A percentile compares a stretch with the other conserved stretches of the same genome.
These are phyloP conservation scores for Aquatica leii DNA, from an alignment of 2,888 invertebrate species.

Conservation along the genomic window DNA sequence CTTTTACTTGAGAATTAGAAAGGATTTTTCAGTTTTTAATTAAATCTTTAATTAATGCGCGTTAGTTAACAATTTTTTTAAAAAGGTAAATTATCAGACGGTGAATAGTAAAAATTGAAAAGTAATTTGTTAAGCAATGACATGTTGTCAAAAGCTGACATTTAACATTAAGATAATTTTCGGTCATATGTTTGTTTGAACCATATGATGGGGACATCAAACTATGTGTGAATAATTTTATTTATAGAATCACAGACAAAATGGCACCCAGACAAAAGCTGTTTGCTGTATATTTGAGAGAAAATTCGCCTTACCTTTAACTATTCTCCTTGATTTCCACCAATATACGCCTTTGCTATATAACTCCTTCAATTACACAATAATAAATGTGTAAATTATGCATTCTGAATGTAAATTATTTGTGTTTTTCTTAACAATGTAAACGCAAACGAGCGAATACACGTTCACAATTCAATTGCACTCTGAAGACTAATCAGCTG, in stretches of 20 bases:
- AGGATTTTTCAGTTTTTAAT: conserved; percentile 11
- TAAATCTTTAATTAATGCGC: not conserved
- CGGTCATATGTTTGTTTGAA: not conserved
- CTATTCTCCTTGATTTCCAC: conserved; percentile 33
- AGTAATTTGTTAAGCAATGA: too few species aligned
- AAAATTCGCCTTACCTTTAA: conserved; percentile 39
- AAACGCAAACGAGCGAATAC: conserved; percentile 30
- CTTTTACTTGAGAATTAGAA: conserved; percentile 35
- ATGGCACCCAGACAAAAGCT: conserved; percentile 45
- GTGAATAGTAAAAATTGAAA: too few species aligned
- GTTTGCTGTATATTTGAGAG: conserved; percentile 25
- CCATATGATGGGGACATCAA: conserved; percentile 27
- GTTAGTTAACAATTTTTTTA: too few species aligned
- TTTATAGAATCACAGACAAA: conserved; percentile 47
- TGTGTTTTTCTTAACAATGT: conserved; percentile 44
- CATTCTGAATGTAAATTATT: conserved; percentile 43
- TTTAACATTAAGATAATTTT: too few species aligned
- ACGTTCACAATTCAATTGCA: conserved; percentile 45
- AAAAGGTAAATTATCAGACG: too few species aligned
- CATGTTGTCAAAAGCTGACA: too few species aligned
- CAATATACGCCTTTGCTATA: conserved; percentile 45
- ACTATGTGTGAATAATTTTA: conserved; percentile 36
- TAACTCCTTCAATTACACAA: conserved; percentile 44
- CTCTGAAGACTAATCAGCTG: conserved; percentile 44
- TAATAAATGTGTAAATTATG: conserved; percentile 42